Conservation (phyloP, 2,888 invertebrate species). For the Drosophila dives region DNA sequence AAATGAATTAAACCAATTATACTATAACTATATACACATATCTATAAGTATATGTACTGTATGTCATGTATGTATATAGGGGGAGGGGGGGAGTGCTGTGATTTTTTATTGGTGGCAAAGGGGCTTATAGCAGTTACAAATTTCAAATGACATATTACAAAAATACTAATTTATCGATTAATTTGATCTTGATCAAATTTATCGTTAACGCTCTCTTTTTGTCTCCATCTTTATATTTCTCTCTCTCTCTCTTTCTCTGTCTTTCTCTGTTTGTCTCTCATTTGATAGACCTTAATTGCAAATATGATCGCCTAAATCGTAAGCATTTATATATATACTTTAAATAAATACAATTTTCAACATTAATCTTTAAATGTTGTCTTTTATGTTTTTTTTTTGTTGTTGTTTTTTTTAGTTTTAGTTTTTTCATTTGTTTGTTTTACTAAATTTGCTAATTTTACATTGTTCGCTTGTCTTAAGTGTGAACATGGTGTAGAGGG, state of each 20-base stretch:
- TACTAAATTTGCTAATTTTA: constrained; percentile 47
- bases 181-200: constrained; percentile 15
- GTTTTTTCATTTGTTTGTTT: constrained; percentile 2
- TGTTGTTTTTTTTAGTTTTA: not conserved
- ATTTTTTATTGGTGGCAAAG: not conserved
- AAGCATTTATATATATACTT: constrained; percentile 12
- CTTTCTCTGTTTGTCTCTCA: not conserved
- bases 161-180: constrained; percentile 46
- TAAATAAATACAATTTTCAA: constrained; percentile 57
- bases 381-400: constrained; percentile 10
- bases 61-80: constrained; percentile 29
- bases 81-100: constrained; percentile 20
- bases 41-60: constrained; percentile 31
- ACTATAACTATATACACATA: constrained; percentile 46
- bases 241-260: not conserved
- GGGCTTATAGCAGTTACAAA: constrained; percentile 53
- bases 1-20: constrained; percentile 35
- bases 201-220: not conserved
- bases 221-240: not conserved
- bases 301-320: constrained; percentile 20
- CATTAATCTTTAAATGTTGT: constrained; percentile 28
- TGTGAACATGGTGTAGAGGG: not conserved
- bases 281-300: constrained; percentile 17
- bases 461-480: constrained; percentile 53
- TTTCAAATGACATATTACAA: constrained; percentile 56